Evolutionary conservation across 2,888 invertebrate species (phyloP), one percentile per base, ranked within the genome.

Genomic region (Nymphalis c-album): DNA sequence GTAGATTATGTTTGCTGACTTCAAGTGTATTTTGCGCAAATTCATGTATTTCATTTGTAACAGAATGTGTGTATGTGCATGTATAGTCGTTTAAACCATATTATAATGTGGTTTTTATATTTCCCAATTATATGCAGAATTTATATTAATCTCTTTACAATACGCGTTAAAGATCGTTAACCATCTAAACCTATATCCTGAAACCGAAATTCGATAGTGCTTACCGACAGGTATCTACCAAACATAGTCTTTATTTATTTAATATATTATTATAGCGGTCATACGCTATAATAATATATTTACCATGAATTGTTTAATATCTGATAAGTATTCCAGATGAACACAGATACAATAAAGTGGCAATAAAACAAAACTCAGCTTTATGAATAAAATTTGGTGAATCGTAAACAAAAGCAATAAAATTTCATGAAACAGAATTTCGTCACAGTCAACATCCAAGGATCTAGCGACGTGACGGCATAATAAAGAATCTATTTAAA

Each of bases 401-500:
- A 31, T 57, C 18, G 18, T 55, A 31, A 17, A 57, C 48, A 18
- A 48, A 8, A 18, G 48, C 17, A 48, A 48, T 48, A 16, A 18
- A n/a, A 48, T 18, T n/a, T 35, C 35, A 57, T 2, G 18, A 57
- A 35, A 35, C 17, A 57, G 20, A 3, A 35, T 3, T 57, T 18
- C 10, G 40, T 57, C 57, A 57, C 40, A 40, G 57, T 17, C 57
- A 35, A 48, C 48, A 48, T 48, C 48, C 18, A 18, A 57, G 22
- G 53, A 57, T n/a, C 40, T 20, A 57, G 57, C 59, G 48, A 75
- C 76, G 76, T 76, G 77, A 72, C 74, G 70, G 64, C 50, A 77
- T 71, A 77, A 77, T 75, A 62, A 68, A 71, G 63, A 69, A 68
- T 73, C 71, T 74, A 77, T 77, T 77, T 75, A 71, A 71, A 72